These are phyloP conservation scores for Ochropacha duplaris DNA, from an alignment of 2,888 invertebrate species.

Conservation along the genomic window DNA sequence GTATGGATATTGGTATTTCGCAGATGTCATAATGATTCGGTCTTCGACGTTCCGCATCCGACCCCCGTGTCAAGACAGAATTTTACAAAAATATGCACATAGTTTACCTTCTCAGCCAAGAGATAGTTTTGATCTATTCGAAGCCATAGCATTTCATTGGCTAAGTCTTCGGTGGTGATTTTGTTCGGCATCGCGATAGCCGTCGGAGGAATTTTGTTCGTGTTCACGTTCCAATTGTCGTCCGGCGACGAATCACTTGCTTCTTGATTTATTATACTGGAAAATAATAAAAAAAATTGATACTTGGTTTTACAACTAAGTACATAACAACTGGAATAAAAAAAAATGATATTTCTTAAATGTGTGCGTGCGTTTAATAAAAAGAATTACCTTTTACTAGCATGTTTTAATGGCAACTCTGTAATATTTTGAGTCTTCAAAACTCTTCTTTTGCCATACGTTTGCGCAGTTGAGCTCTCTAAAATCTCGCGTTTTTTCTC, in stretches of 20 bases:
- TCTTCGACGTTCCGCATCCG: too few relatives aligned
- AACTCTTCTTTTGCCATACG: constrained; percentile 58
- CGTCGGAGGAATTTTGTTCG: constrained; percentile 50
- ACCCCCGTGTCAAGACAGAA: too few relatives aligned
- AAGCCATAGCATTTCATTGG: constrained; percentile 75
- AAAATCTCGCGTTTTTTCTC: constrained; percentile 31
- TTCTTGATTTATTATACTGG: constrained; percentile 50
- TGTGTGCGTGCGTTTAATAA: background rate
- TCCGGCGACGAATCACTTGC: constrained; percentile 60
- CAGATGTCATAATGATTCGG: too few relatives aligned
- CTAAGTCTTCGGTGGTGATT: constrained; percentile 75
- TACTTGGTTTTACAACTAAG: too few relatives aligned
- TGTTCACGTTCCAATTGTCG: constrained; percentile 57
- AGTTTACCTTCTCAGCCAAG: constrained; percentile 58
- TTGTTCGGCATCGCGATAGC: constrained; percentile 67
- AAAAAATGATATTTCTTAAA: too few relatives aligned
- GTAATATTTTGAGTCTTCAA: constrained; percentile 61
- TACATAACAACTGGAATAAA: too few relatives aligned
- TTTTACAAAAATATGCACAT: background rate
- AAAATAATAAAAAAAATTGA: constrained; percentile 4
- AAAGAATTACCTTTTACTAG: constrained; percentile 39
- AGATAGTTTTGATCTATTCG: constrained; percentile 74
- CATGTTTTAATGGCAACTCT: constrained; percentile 45
- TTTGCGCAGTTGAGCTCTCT: constrained; percentile 51
- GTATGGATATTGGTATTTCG: too few relatives aligned